A percentile compares a stretch with the other conserved stretches of the same genome.
Conservation (phyloP, 2,888 invertebrate species). For the Coelinius sp. region DNA sequence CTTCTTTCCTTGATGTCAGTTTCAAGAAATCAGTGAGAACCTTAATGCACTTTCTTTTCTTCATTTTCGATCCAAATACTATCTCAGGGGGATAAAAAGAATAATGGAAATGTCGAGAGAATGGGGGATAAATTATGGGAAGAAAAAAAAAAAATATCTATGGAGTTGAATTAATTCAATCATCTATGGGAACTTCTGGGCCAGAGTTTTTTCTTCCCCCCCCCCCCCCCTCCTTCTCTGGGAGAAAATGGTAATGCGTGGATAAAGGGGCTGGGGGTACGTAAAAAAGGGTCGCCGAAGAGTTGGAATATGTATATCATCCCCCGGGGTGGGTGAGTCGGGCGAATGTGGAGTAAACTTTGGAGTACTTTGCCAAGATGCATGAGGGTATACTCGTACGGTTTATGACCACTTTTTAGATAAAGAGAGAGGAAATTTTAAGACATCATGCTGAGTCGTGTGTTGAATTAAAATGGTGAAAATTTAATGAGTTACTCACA, state of each 20-base stretch:
- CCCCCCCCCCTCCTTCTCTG: too few species aligned
- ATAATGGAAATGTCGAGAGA: slow-evolving; percentile 1
- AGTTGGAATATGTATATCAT: slow-evolving; percentile 25
- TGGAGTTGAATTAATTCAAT: slow-evolving; percentile 17
- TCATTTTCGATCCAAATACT: slow-evolving; percentile 24
- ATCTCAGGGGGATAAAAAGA: slow-evolving; percentile 3
- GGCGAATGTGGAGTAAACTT: slow-evolving; percentile 28
- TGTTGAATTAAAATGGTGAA: neutral
- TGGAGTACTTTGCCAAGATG: slow-evolving; percentile 33
- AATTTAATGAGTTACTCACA: neutral
- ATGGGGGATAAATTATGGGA: neutral
- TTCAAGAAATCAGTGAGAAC: slow-evolving; percentile 24
- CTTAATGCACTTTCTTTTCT: slow-evolving; percentile 28
- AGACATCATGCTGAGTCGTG: neutral
- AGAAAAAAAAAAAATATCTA: slow-evolving; percentile 1
- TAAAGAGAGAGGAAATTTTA: neutral
- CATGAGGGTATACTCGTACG: neutral
- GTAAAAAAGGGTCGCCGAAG: slow-evolving; percentile 19
- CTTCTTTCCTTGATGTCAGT: slow-evolving; percentile 1
- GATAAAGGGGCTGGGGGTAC: neutral
- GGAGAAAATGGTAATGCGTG: neutral
- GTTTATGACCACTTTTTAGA: slow-evolving; percentile 1
- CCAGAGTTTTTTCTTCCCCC: neutral
- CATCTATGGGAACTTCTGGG: neutral
- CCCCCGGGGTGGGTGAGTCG: slow-evolving; percentile 17